These are phyloP conservation scores for Sicus ferrugineus DNA, from an alignment of 2,888 invertebrate genomes.

Conservation along the genomic window DNA sequence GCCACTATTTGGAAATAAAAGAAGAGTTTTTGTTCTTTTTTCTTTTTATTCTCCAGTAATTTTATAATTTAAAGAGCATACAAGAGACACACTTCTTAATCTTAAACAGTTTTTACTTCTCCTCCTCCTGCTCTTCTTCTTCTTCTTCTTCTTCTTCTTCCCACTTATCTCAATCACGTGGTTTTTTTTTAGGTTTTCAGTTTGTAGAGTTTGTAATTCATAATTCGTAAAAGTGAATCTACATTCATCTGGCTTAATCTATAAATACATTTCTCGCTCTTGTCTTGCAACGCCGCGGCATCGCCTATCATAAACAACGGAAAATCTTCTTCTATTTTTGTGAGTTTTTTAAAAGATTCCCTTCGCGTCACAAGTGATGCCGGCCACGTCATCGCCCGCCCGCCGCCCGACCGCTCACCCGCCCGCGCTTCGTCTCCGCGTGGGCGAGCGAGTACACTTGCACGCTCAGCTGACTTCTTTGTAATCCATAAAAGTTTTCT, in stretches of 20 bases:
- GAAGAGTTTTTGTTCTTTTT: conserved; percentile 18
- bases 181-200: background rate
- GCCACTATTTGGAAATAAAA: too few species aligned
- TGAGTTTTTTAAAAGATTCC: too few species aligned
- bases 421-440: too few species aligned
- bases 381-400: too few species aligned
- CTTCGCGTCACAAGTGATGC: too few species aligned
- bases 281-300: background rate
- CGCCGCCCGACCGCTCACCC: too few species aligned
- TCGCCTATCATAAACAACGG: background rate
- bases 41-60: conserved; percentile 32
- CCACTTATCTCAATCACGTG: background rate
- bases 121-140: conserved; percentile 9
- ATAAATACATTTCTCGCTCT: conserved; percentile 34
- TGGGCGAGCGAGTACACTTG: too few species aligned
- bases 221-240: conserved; percentile 33
- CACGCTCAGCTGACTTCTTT: too few species aligned
- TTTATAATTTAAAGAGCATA: conserved; percentile 34
- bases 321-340: background rate
- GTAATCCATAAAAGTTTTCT: background rate
- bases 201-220: conserved; percentile 25
- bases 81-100: conserved; percentile 30
- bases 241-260: conserved; percentile 27
- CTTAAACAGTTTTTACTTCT: conserved; percentile 2
- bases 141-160: conserved; percentile 10